Evolutionary conservation across 2,888 invertebrate genomes (phyloP).

Genomic region (Phengaris alcon): DNA sequence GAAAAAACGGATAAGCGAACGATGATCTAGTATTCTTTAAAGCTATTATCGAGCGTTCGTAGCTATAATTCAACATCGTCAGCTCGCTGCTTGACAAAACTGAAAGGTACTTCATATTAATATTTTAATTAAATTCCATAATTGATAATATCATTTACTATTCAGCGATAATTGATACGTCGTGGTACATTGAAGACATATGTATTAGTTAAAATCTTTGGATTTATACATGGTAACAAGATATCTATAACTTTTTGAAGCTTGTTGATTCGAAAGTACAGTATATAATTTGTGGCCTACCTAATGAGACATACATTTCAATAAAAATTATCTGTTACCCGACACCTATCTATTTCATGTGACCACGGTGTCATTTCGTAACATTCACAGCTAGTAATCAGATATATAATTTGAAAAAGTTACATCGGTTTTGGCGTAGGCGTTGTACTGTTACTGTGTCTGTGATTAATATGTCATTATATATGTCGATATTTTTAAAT

Average conservation of each 20-base stretch:
- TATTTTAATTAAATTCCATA: too few species aligned
- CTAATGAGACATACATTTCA: constrained; percentile 1
- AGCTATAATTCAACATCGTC: too few species aligned
- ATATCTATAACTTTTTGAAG: background rate
- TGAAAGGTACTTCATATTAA: too few species aligned
- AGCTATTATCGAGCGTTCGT: too few species aligned
- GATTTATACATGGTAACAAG: background rate
- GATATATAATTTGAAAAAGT: background rate
- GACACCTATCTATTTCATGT: background rate
- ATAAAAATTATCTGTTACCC: background rate
- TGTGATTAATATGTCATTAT: constrained; percentile 9
- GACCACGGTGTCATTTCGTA: background rate
- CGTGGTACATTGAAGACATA: background rate
- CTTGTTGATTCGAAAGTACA: background rate
- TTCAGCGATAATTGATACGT: too few species aligned
- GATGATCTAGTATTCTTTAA: too few species aligned
- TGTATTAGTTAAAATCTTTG: background rate
- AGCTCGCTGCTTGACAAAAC: too few species aligned
- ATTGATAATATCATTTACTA: too few species aligned
- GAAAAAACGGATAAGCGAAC: too few species aligned
- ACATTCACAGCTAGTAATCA: background rate
- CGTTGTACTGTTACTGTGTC: background rate
- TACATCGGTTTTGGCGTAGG: constrained; percentile 11
- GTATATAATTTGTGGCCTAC: background rate
- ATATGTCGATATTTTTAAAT: background rate